Evolutionary conservation across 1,140 invertebrate species (phyloP).

Genomic region (Aphelenchoides fujianensis): DNA sequence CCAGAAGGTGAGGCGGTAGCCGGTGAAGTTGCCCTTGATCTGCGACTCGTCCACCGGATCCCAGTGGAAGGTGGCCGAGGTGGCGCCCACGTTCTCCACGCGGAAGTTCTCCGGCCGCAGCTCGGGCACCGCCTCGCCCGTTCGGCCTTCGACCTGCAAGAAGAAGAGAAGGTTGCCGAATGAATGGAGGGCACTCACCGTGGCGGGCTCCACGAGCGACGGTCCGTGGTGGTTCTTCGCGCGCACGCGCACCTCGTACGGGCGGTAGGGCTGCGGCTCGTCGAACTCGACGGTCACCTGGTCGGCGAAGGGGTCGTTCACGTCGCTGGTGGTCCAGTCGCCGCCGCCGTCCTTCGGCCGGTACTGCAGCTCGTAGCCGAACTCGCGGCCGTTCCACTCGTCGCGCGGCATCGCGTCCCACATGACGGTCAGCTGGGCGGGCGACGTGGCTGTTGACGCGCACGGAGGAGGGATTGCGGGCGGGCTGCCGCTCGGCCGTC

Average conservation of each 20-base stretch:
- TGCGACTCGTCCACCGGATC: conserved; percentile 53
- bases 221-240: conserved; percentile 85
- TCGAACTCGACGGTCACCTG: conserved; percentile 53
- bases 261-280: conserved; percentile 51
- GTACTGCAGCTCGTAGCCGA: conserved; percentile 54
- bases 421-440: conserved; percentile 83
- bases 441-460: conserved; percentile 79
- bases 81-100: conserved; percentile 41
- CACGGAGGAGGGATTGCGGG: conserved; percentile 91
- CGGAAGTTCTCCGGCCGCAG: conserved; percentile 50
- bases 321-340: conserved; percentile 48
- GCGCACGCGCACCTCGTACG: conserved; percentile 63
- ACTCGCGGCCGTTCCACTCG: conserved; percentile 61
- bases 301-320: conserved; percentile 54
- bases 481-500: conserved; percentile 80
- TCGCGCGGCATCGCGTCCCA: conserved; percentile 67
- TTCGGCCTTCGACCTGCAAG: conserved; percentile 71
- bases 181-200: conserved; percentile 73
- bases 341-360: conserved; percentile 35
- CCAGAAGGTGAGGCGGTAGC: conserved; percentile 69
- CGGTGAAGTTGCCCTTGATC: conserved; percentile 78
- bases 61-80: conserved; percentile 57
- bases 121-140: conserved; percentile 58
- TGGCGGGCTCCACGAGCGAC: conserved; percentile 76
- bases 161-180: background rate